A percentile compares a stretch with the other conserved stretches of the same genome.
Evolutionary conservation across 2,888 invertebrate genomes (phyloP).

Genomic region (Eupithecia dodoneata): DNA sequence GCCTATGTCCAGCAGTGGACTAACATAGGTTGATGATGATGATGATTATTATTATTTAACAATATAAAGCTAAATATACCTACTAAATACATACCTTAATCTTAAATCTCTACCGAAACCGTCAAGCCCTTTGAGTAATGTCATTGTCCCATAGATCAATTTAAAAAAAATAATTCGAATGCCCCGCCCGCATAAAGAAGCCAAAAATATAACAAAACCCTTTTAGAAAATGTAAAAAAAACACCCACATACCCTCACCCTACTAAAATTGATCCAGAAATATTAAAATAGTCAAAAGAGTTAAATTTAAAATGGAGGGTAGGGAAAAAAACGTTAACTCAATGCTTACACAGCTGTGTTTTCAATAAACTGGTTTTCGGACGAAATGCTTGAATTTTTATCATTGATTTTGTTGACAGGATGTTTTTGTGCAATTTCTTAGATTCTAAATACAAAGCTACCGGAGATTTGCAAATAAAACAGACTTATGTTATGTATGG

Average conservation of each 20-base stretch:
- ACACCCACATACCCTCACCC: slow-evolving; percentile 74
- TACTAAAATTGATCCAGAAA: slow-evolving; percentile 75
- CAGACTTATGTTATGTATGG: background rate
- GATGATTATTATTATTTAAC: no score
- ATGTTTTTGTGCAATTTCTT: slow-evolving; percentile 5
- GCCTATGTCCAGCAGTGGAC: no score
- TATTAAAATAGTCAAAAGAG: slow-evolving; percentile 84
- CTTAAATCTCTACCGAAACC: background rate
- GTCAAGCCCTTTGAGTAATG: background rate
- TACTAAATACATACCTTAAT: background rate
- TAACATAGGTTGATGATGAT: no score
- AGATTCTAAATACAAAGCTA: background rate
- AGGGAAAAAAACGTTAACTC: slow-evolving; percentile 68
- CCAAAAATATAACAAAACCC: slow-evolving; percentile 64
- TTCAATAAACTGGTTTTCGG: slow-evolving; percentile 57
- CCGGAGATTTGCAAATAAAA: background rate
- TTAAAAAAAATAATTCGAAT: slow-evolving; percentile 60
- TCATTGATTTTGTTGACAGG: slow-evolving; percentile 25
- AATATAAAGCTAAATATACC: background rate
- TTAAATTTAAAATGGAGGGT: slow-evolving; percentile 82
- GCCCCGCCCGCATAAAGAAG: slow-evolving; percentile 68
- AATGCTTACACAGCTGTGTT: slow-evolving; percentile 81
- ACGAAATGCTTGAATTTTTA: slow-evolving; percentile 38
- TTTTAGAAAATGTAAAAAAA: slow-evolving; percentile 62
- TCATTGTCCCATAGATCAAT: slow-evolving; percentile 49